Evolutionary conservation across 2,797 vertebrate genomes (phyloP).

Genomic region (Sebastes steindachneri): DNA sequence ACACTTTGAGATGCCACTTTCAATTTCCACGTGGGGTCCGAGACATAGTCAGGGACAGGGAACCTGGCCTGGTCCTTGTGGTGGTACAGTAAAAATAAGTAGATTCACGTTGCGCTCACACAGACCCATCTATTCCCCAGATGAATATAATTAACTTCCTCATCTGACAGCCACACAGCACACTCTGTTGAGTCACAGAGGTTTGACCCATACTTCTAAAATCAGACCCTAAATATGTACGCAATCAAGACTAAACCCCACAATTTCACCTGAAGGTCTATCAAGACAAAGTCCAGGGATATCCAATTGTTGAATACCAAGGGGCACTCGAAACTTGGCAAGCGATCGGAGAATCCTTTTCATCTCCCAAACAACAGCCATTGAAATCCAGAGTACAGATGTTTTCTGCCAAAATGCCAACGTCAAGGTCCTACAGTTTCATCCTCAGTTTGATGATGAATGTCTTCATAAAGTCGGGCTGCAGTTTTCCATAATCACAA

Average conservation of each 20-base stretch:
- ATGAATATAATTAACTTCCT: conserved; percentile 81
- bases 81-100: conserved; percentile 81
- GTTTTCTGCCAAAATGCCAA: conserved; percentile 67
- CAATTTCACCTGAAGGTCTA: conserved; percentile 76
- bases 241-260: conserved; percentile 82
- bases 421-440: conserved; percentile 68
- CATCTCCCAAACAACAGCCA: conserved; percentile 70
- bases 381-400: conserved; percentile 66
- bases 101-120: conserved; percentile 76
- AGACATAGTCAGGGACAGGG: conserved; percentile 79
- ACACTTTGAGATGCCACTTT: conserved; percentile 84
- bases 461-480: conserved; percentile 58
- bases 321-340: conserved; percentile 69
- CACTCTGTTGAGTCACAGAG: conserved; percentile 78
- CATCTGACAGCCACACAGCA: conserved; percentile 77
- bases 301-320: conserved; percentile 71
- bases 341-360: conserved; percentile 66
- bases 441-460: conserved; percentile 64
- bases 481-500: conserved; percentile 62
- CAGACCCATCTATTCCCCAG: conserved; percentile 79
- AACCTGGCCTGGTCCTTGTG: conserved; percentile 71
- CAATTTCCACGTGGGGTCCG: conserved; percentile 76
- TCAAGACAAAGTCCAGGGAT: conserved; percentile 81
- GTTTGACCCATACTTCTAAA: conserved; percentile 81
- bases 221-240: conserved; percentile 77